A percentile compares a stretch with the other conserved stretches of the same genome.
Conservation (phyloP, 2,797 vertebrate genomes). For the Tangara arthus region DNA sequence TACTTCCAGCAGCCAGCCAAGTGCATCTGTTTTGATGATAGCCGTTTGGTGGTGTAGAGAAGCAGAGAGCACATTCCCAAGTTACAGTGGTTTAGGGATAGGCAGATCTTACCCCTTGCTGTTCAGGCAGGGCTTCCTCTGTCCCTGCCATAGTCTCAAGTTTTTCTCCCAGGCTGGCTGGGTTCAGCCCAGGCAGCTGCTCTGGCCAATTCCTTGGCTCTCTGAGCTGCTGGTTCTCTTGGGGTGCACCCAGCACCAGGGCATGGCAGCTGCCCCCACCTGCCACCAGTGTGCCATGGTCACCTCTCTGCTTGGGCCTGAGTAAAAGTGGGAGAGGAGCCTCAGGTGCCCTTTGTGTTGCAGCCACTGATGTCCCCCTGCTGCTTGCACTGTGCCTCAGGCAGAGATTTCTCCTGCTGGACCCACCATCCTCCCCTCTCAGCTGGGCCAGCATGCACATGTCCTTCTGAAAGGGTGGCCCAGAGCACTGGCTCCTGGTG, state of each 20-base stretch:
- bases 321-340: not conserved
- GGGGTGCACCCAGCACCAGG: not conserved
- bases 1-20: not conserved
- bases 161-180: accelerated
- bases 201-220: not conserved
- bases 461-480: not conserved
- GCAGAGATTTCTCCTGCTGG: not conserved
- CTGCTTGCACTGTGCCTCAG: accelerated
- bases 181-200: not conserved
- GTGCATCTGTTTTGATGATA: not conserved
- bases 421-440: not conserved
- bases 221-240: not conserved
- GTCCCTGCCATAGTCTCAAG: not conserved
- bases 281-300: not conserved
- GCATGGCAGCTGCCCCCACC: accelerated
- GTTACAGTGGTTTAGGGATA: not conserved
- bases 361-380: not conserved
- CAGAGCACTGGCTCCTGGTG: accelerated
- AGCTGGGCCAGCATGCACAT: not conserved
- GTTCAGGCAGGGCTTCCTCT: not conserved
- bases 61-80: not conserved
- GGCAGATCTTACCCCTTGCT: not conserved
- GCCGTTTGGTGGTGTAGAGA: not conserved
- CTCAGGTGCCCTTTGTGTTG: not conserved
- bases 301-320: not conserved